These are phyloP conservation scores for Drosophila virilis DNA, from an alignment of 1,140 invertebrate genomes.

Conservation along the genomic window DNA sequence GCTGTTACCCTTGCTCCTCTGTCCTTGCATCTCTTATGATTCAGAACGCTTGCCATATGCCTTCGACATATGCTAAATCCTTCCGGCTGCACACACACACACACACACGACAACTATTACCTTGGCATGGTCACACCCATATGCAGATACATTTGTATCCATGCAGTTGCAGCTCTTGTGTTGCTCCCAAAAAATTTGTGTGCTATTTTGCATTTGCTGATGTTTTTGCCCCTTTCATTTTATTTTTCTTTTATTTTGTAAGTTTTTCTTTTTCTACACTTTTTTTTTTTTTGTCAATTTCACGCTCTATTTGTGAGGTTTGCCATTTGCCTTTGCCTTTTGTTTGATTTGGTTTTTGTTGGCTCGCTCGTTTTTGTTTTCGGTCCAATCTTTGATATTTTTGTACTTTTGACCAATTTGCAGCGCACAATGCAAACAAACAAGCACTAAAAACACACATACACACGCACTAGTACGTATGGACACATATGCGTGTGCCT, in stretches of 20 bases:
- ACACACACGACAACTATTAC: conserved; percentile 4
- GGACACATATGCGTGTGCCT: conserved; percentile 38
- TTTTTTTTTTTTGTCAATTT: conserved; percentile 70
- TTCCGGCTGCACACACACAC: conserved; percentile 25
- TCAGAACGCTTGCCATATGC: conserved; percentile 29
- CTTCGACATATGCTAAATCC: conserved; percentile 38
- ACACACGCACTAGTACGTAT: neutral
- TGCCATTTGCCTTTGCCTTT: conserved; percentile 74
- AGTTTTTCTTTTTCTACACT: conserved; percentile 18
- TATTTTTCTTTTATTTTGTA: conserved; percentile 8
- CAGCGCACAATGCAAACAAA: conserved; percentile 78
- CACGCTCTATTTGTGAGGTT: conserved; percentile 80
- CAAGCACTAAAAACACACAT: conserved; percentile 42
- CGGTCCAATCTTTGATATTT: conserved; percentile 73
- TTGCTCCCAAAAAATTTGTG: conserved; percentile 34
- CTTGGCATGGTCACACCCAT: conserved; percentile 17
- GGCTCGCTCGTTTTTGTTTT: conserved; percentile 44
- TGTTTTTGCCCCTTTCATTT: conserved; percentile 25
- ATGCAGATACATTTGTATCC: conserved; percentile 34
- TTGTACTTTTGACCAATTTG: conserved; percentile 82
- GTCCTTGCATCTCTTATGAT: conserved; percentile 10
- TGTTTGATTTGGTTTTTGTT: conserved; percentile 38
- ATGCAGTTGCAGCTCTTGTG: conserved; percentile 33
- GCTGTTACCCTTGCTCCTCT: neutral
- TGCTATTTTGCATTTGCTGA: conserved; percentile 55